Percentiles rank a stretch among this genome's conserved stretches.
phyloP scores from a whole-genome alignment of 2,113 vertebrate genomes.

The Sylvilagus bachmani region DNA sequence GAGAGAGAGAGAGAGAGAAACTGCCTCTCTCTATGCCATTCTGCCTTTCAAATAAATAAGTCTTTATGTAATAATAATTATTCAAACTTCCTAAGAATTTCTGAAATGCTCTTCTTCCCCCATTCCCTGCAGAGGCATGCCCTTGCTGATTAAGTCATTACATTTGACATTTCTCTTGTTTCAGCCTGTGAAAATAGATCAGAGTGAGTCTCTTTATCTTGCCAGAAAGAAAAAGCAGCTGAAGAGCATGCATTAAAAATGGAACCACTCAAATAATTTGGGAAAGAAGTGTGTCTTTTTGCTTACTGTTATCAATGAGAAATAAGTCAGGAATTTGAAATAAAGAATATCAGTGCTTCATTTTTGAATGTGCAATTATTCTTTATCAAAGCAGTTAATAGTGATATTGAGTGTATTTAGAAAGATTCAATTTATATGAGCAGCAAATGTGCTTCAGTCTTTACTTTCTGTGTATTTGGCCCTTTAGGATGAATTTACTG shows the following conservation, averaged over 20 bases:
- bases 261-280: conserved; percentile 19
- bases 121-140: not conserved
- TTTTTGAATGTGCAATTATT: not conserved
- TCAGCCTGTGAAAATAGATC: conserved; percentile 16
- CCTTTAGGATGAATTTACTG: not conserved
- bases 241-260: conserved; percentile 18
- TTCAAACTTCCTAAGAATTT: conserved; percentile 36
- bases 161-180: not conserved
- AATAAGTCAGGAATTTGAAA: conserved; percentile 34
- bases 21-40: too few relatives aligned
- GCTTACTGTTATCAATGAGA: not conserved
- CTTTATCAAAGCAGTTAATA: not conserved
- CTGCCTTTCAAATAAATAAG: too few relatives aligned
- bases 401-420: not conserved
- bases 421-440: not conserved
- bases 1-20: too few relatives aligned
- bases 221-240: not conserved
- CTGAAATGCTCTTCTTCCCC: not conserved
- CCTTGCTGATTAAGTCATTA: not conserved
- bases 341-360: not conserved
- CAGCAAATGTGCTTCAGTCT: conserved; percentile 8
- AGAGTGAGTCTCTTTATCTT: not conserved
- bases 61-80: not conserved
- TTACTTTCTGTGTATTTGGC: not conserved
- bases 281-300: not conserved